Base-by-base conservation (phyloP, 2,888 invertebrate genomes). In the Thysanoteuthis rhombus region DNA sequence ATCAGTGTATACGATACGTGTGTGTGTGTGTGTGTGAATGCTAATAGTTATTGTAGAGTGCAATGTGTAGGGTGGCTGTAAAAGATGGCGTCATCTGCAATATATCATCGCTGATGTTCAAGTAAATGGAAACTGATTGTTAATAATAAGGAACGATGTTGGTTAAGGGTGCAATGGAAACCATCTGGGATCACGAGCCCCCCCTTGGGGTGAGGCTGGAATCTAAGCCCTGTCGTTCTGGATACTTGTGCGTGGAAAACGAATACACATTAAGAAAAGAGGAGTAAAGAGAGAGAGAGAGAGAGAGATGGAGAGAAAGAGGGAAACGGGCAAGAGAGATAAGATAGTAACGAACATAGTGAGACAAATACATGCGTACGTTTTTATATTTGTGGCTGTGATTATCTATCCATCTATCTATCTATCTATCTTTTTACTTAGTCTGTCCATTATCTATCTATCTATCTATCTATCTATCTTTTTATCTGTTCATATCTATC, bases 51-150 rank as follows among this genome's bases (percentile, higher is more conserved):
- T 75, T n/a, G 36, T 16, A 75, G n/a, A n/a, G 10, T 16, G n/a
- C n/a, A 19, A 75, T 75, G n/a, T 19, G 75, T 75, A n/a, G n/a
- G 75, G 75, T 75, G 75, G n/a, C 75, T n/a, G n/a, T 75, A 75
- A 19, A 75, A 36, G 16, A 75, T 75, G n/a, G 75, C 75, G 75
- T n/a, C 75, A 75, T 75, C 75, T 75, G 75, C 75, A 75, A 75
- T 75, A n/a, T 75, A 75, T 75, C 75, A 75, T 75, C n/a, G 16
- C 75, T 75, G 75, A 75, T 75, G 75, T 75, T 75, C 36, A 75
- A 75, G 75, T 75, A 75, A 75, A 75, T 75, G 75, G 75, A 75
- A 75, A 75, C 75, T 75, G 75, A 75, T 75, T n/a, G 75, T 75
- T 75, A 75, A 75, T 75, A 75, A 75, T 75, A n/a, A 75, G 75